phyloP scores from a whole-genome alignment of 2,888 invertebrate species.

The Falcaria lacertinaria region DNA sequence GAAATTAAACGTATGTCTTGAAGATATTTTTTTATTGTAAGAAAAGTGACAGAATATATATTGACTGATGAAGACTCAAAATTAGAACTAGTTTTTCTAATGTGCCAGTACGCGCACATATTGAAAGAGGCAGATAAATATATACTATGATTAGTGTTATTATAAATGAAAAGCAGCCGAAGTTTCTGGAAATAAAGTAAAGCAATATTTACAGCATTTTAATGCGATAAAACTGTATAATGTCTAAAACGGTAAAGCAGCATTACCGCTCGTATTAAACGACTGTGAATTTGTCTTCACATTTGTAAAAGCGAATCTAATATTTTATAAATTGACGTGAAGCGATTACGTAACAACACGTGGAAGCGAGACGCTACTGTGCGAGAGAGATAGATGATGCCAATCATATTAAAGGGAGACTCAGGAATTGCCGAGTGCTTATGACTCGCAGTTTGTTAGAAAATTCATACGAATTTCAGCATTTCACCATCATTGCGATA shows the following conservation, averaged over 20 bases:
- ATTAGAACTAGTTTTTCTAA: no score
- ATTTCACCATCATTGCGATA: neutral
- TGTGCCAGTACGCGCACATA: no score
- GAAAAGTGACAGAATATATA: no score
- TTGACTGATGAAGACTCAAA: no score
- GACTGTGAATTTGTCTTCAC: neutral
- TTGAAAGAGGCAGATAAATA: no score
- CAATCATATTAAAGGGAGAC: neutral
- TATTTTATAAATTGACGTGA: neutral
- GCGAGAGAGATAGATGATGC: neutral
- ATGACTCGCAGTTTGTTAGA: neutral
- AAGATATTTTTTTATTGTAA: no score
- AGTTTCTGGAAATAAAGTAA: no score
- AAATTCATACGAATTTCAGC: neutral
- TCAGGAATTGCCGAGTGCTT: neutral
- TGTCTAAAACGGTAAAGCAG: neutral
- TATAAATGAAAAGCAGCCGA: no score
- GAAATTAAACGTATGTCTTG: no score
- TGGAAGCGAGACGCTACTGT: neutral
- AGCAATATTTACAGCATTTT: no score
- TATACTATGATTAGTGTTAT: no score
- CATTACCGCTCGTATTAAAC: neutral
- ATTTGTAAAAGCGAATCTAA: neutral
- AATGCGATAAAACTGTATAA: no score
- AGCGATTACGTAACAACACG: neutral